Evolutionary conservation across 2,888 invertebrate genomes (phyloP), one percentile per base, ranked within the genome.

Genomic region (Acronicta leporina): DNA sequence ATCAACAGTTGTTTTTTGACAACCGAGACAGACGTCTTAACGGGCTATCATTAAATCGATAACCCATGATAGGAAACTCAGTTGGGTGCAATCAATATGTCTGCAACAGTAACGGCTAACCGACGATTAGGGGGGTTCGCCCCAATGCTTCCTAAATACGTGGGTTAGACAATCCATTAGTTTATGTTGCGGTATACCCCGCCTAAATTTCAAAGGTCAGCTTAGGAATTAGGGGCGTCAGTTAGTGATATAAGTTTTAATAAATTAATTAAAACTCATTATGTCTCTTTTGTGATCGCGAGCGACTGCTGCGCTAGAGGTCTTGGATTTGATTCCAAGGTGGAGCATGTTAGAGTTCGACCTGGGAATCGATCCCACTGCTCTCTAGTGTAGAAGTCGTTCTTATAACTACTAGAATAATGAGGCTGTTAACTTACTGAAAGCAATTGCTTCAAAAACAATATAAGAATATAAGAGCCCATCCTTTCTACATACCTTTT

Each of bases 81-180:
- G 38, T 38, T n/a, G 38, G 38, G 38, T 38, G 38, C 38, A 38
- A 38, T n/a, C 38, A n/a, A 38, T 38, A 38, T 38, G 38, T 38
- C 38, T 7, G n/a, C n/a, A 33, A 33, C 33, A 11, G n/a, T 35
- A 35, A 38, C n/a, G 7, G 13, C 38, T 38, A 38, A 38, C 38
- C 38, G 7, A 4, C 38, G 38, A 38, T 38, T 38, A 38, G 38
- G 5, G 6, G 38, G n/a, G n/a, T 38, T n/a, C n/a, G n/a, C 38
- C 38, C 13, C 13, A 38, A 38, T 38, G n/a, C n/a, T n/a, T 6
- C 38, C 38, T 38, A 38, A 38, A 38, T 38, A 38, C 38, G n/a
- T 38, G 38, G 38, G 38, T 38, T n/a, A 38, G 38, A 38, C 38
- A 38, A 13, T 6, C n/a, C n/a, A 38, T 38, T 38, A 38, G 38